Base-by-base conservation (phyloP, 1,140 invertebrate species). In the Holcopasites calliopsidis region DNA sequence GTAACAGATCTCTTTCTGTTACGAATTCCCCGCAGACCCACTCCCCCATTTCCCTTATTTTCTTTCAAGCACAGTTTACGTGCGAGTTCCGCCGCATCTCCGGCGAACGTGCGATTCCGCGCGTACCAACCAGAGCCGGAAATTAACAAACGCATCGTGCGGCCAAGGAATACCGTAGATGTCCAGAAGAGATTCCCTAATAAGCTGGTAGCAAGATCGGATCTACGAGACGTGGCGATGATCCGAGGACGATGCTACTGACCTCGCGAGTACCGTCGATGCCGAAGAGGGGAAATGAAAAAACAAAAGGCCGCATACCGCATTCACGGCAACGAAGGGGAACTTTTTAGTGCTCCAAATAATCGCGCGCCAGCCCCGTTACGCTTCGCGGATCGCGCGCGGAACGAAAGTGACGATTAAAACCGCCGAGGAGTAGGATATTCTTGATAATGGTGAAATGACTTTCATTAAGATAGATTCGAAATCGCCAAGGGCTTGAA, bases 331-430 rank as follows among this genome's bases (percentile, higher is more conserved):
- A 80, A 76, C 60, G 83, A 88, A 86, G 85, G 86, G 73, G 76
- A 86, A 85, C 82, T 88, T 84, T 84, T 75, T 64, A 84, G 71
- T 78, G 85, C 81, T 82, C 70, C 47, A 74, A 75, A 73, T 76
- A 82, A 75, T 75, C 26, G 54, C 44, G 66, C 76, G 72, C 57
- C 21, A 64, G 42, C 69, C 80, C 75, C 57, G 84, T 76, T 70
- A 84, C 73, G 82, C 80, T 83, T 71, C 47, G 55, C 60, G 77
- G 33, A 72, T 77, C 72, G 68, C 70, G 76, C 77, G 69, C 58
- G 69, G 73, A 86, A 86, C 70, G 85, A 87, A 87, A 87, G 84
- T 85, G 83, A 83, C 54, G 77, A 80, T 80, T 83, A 83, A 80
- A 82, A 82, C 76, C 26, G 64, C 62, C 44, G 28, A 60, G 60